Evolutionary conservation across 2,113 vertebrate genomes (phyloP), one percentile per base, ranked within the genome.

Genomic region (Silurus asotus): DNA sequence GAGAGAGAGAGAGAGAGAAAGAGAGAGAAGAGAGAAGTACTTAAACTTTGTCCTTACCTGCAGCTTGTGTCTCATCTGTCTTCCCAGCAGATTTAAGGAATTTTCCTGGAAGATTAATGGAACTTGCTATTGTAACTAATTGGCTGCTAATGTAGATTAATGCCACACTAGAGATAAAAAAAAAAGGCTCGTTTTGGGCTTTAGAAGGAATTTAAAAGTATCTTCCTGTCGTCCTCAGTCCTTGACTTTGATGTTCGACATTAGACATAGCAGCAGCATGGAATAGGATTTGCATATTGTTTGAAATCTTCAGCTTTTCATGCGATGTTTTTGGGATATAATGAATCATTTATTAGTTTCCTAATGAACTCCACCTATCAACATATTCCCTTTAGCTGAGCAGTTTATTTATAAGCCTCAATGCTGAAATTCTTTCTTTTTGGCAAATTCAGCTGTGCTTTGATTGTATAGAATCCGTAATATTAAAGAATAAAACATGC

Each of bases 61-160:
- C 72, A 61, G 48, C 45, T 75, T 67, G 37, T 28, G n/a, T 82
- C 70, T 83, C 70, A 85, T 85, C 74, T 87, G 83, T 77, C 74
- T 64, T 84, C 87, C 49, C 48, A 75, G 56, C 25, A 59, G 49
- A 72, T 13, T 61, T 85, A 86, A 61, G 19, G 59, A 69, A 82
- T 55, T 87, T 85, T 49, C 69, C 56, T 84, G 28, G 64, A 88
- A 85, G 88, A 90, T 89, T 88, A 90, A 90, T 90, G 84, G 58
- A 86, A 76, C 87, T 51, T 76, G 62, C 76, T 83, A 37, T 81
- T 70, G 65, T 87, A 65, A 58, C 86, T 88, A 89, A 87, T 84
- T 87, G 67, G 64, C 78, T 72, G 85, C 81, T 90, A 89, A 90
- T 87, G 61, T 82, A 85, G 86, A 89, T 83, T 83, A 87, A 87